Conservation (phyloP, 2,113 vertebrate genomes). For the Amia ocellicauda region DNA sequence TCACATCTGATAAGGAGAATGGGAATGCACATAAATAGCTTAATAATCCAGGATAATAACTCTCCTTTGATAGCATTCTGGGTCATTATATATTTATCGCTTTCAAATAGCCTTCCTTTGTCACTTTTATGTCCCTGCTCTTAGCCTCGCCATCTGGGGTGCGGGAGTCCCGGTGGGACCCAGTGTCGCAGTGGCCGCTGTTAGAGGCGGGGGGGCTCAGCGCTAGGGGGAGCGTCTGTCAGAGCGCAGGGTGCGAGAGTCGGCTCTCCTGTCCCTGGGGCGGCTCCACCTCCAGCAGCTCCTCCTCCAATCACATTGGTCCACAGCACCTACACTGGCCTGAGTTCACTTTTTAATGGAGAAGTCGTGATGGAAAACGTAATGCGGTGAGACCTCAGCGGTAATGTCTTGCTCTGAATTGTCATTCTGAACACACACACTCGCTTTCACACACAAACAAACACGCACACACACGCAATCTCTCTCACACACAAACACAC, state of each 20-base stretch:
- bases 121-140: not conserved
- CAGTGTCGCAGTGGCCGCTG: not conserved
- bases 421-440: not conserved
- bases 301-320: not conserved
- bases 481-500: not conserved
- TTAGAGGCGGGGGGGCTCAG: not conserved
- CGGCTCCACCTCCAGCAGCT: not conserved
- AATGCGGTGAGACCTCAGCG: not conserved
- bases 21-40: not conserved
- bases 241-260: no score
- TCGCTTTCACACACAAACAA: not conserved
- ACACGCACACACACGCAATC: no score
- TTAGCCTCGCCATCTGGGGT: constrained; percentile 8
- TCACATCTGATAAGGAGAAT: no score
- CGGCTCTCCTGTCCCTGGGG: no score
- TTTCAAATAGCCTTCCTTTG: not conserved
- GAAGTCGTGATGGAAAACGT: constrained; percentile 4
- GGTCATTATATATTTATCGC: constrained; percentile 10
- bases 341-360: constrained; percentile 7
- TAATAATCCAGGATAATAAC: not conserved
- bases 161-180: not conserved
- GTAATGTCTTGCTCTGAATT: not conserved
- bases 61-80: not conserved
- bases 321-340: not conserved
- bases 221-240: not conserved